A percentile compares a stretch with the other conserved stretches of the same genome.
phyloP scores from a whole-genome alignment of 2,113 vertebrate species.

The Onychostruthus taczanowskii region DNA sequence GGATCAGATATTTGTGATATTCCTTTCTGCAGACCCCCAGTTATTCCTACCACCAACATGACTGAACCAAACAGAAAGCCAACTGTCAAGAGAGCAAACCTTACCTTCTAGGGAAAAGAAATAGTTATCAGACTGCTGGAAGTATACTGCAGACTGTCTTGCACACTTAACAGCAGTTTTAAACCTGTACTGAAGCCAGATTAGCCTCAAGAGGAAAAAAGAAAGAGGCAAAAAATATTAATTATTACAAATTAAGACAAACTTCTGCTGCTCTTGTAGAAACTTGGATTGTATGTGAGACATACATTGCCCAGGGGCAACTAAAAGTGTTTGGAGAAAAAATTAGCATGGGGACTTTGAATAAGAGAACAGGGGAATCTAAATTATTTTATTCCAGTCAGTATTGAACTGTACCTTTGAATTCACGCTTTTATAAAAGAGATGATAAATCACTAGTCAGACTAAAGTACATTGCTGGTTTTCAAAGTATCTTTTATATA shows the following conservation, averaged over 20 bases:
- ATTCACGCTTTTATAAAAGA: neutral
- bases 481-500: neutral
- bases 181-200: neutral
- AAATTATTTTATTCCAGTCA: slow-evolving; percentile 47
- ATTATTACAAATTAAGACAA: neutral
- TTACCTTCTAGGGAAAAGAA: neutral
- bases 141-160: neutral
- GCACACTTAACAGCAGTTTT: neutral
- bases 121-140: neutral
- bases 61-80: neutral
- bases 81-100: neutral
- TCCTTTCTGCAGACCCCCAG: neutral
- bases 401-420: neutral
- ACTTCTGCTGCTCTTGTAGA: neutral
- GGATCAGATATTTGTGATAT: neutral
- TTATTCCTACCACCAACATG: neutral
- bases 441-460: neutral
- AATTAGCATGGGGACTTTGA: neutral
- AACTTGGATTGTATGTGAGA: neutral
- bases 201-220: neutral
- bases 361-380: neutral
- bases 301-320: neutral
- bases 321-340: neutral
- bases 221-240: neutral
- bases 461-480: neutral